Conservation (phyloP, 2,888 invertebrate species). For the Pherbina coryleti region DNA sequence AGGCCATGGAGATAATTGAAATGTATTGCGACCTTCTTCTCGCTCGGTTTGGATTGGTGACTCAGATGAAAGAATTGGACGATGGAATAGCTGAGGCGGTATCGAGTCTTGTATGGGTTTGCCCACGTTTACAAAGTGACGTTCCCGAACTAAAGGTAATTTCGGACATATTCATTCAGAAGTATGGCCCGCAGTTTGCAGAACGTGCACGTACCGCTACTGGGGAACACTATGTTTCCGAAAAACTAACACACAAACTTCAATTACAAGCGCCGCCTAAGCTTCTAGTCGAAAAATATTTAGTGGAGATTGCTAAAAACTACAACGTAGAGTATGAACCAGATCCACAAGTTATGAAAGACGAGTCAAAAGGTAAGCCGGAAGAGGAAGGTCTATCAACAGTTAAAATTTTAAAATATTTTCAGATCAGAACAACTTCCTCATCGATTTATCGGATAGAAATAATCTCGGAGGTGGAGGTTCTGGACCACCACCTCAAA, state of each 20-base stretch:
- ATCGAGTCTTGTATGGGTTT: slow-evolving; percentile 92
- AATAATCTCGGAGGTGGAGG: slow-evolving; percentile 74
- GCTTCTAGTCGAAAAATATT: slow-evolving; percentile 89
- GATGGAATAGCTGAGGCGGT: slow-evolving; percentile 96
- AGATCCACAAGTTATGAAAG: slow-evolving; percentile 91
- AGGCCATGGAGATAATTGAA: slow-evolving; percentile 98
- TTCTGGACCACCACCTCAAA: slow-evolving; percentile 75
- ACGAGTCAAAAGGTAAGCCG: slow-evolving; percentile 72
- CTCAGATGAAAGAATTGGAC: slow-evolving; percentile 96
- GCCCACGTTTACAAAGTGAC: slow-evolving; percentile 91
- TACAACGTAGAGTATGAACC: slow-evolving; percentile 96
- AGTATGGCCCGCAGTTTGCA: slow-evolving; percentile 95
- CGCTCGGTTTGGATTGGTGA: slow-evolving; percentile 95
- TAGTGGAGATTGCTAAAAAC: slow-evolving; percentile 96
- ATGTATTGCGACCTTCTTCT: slow-evolving; percentile 98
- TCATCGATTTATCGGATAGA: slow-evolving; percentile 76
- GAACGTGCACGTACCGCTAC: slow-evolving; percentile 90
- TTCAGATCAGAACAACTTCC: slow-evolving; percentile 75
- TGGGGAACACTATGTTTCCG: slow-evolving; percentile 88
- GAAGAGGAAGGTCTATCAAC: not conserved
- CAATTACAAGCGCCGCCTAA: slow-evolving; percentile 96
- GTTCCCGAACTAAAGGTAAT: slow-evolving; percentile 84
- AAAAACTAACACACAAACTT: slow-evolving; percentile 93
- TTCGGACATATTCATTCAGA: slow-evolving; percentile 84
- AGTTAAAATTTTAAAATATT: not conserved